Percentiles rank a stretch among this genome's conserved stretches.
Conservation (phyloP, 2,113 vertebrate genomes). For the Chascanopsetta lugubris region DNA sequence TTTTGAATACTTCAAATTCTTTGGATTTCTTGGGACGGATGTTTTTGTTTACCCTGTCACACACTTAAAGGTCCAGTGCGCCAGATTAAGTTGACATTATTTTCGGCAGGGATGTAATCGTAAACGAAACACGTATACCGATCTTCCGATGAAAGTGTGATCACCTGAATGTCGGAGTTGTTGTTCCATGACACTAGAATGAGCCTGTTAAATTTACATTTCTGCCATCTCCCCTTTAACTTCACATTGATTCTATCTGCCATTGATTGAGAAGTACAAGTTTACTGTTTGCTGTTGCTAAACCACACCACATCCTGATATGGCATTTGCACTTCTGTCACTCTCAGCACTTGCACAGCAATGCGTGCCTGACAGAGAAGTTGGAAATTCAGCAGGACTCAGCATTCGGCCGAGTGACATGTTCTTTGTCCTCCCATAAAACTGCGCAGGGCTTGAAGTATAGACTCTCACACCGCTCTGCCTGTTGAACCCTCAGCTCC, state of each 20-base stretch:
- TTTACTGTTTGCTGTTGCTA: constrained; percentile 5
- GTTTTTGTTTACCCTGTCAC: too few relatives aligned
- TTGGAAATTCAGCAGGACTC: constrained; percentile 23
- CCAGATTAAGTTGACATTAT: too few relatives aligned
- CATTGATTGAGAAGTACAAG: not conserved
- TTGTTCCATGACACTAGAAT: too few relatives aligned
- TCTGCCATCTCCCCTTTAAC: not conserved
- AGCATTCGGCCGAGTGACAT: constrained; percentile 53
- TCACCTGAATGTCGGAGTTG: too few relatives aligned
- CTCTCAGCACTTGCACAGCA: not conserved
- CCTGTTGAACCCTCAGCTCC: constrained; percentile 48
- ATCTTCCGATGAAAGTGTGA: too few relatives aligned
- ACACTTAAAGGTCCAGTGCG: too few relatives aligned
- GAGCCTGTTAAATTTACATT: too few relatives aligned
- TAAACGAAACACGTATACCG: too few relatives aligned
- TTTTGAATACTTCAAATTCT: too few relatives aligned
- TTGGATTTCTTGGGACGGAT: too few relatives aligned
- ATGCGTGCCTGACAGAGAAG: constrained; percentile 1
- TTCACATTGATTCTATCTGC: not conserved
- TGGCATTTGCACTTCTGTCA: not conserved
- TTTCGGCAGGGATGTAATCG: too few relatives aligned
- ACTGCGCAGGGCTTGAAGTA: not conserved
- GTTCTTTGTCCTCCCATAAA: constrained; percentile 43
- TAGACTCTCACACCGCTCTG: constrained; percentile 21
- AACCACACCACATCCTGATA: constrained; percentile 10